Conservation (phyloP, 2,113 vertebrate species). For the Pygoscelis antarcticus region DNA sequence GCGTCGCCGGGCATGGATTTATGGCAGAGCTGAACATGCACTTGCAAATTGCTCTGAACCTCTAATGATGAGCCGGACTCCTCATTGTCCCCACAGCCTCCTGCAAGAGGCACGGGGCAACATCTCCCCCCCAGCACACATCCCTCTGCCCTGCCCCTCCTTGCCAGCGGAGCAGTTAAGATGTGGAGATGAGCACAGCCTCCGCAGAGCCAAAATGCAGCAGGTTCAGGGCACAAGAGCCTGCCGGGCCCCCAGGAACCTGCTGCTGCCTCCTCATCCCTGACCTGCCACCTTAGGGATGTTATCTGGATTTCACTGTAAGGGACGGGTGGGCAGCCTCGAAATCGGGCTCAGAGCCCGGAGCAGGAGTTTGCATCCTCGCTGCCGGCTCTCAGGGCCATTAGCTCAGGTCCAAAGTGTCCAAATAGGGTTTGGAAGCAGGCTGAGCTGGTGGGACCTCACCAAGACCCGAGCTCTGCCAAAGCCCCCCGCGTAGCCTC, state of each 20-base stretch:
- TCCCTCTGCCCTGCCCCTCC: neutral
- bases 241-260: neutral
- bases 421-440: neutral
- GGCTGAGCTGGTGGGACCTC: neutral
- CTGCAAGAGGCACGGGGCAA: neutral
- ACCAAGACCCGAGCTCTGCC: neutral
- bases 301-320: neutral
- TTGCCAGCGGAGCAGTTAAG: neutral
- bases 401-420: neutral
- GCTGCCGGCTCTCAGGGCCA: too few species aligned
- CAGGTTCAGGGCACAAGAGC: neutral
- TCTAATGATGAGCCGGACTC: rapidly evolving
- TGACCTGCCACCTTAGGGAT: rapidly evolving
- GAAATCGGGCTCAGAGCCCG: neutral
- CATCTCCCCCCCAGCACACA: too few species aligned
- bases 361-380: neutral
- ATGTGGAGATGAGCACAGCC: rapidly evolving
- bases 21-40: neutral
- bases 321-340: neutral
- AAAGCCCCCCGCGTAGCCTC: rapidly evolving
- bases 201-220: neutral
- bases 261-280: neutral
- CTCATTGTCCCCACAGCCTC: neutral
- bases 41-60: neutral
- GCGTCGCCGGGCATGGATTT: rapidly evolving